phyloP scores from a whole-genome alignment of 2,797 vertebrate genomes.

The Capromys pilorides region DNA sequence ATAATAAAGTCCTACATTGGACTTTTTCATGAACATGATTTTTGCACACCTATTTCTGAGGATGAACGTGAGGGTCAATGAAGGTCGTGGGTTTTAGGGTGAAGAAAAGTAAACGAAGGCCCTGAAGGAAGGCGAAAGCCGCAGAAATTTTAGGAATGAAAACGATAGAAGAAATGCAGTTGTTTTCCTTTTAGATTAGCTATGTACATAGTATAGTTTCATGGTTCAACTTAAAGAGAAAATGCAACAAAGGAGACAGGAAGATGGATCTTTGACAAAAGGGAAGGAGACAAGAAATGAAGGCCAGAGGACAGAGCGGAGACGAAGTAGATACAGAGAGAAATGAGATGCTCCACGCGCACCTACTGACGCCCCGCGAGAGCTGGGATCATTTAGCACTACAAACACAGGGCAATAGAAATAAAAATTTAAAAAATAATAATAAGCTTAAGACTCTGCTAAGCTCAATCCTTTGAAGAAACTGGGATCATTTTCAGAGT shows the following conservation, averaged over 20 bases:
- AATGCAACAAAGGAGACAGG: neutral
- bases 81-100: neutral
- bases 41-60: neutral
- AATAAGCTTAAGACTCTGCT: neutral
- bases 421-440: neutral
- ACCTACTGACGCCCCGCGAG: neutral
- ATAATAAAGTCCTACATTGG: neutral
- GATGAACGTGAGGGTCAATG: neutral
- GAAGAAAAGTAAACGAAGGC: neutral
- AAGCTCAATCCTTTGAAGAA: neutral
- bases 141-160: neutral
- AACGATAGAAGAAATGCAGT: neutral
- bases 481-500: neutral
- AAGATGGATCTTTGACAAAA: neutral
- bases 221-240: neutral
- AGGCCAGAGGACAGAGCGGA: neutral
- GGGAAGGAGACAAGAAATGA: neutral
- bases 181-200: neutral
- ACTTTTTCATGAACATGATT: constrained; percentile 3
- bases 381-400: neutral
- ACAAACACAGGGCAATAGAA: neutral
- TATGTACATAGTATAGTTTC: neutral
- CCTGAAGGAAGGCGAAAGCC: neutral
- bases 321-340: neutral
- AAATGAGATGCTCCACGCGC: neutral